phyloP scores from a whole-genome alignment of 2,113 vertebrate species.

The Nymphicus hollandicus region DNA sequence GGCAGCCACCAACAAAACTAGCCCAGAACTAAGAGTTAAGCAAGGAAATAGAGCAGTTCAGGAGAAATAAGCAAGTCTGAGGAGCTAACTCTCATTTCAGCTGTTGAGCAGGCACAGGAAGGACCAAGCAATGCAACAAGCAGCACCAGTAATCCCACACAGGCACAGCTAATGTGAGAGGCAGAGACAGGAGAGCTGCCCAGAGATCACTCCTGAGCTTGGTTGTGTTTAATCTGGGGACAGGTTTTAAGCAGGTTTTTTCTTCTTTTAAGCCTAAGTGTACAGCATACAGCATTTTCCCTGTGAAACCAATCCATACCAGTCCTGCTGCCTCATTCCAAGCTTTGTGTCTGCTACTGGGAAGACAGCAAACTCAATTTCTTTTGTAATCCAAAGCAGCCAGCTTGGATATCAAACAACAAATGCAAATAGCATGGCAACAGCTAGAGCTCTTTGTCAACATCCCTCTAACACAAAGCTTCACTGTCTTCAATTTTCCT shows the following conservation, averaged over 20 bases:
- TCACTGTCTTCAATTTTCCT: background rate
- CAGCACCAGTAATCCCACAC: rapidly evolving
- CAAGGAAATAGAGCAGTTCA: background rate
- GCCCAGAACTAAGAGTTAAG: background rate
- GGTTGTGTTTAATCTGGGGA: background rate
- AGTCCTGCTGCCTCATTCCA: background rate
- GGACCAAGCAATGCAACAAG: background rate
- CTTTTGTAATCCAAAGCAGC: background rate
- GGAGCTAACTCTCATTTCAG: rapidly evolving
- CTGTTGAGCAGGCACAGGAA: background rate
- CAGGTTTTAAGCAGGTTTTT: background rate
- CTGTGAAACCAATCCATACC: background rate
- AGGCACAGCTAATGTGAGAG: rapidly evolving
- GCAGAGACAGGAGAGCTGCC: background rate
- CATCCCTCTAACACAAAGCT: conserved; percentile 17
- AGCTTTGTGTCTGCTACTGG: background rate
- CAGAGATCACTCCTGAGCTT: background rate
- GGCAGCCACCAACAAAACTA: background rate
- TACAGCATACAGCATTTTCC: background rate
- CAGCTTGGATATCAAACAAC: background rate
- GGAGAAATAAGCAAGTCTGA: background rate
- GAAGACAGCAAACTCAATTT: background rate
- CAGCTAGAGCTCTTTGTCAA: background rate
- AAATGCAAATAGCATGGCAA: conserved; percentile 20
- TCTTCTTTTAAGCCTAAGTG: background rate